These are phyloP conservation scores for Autographa pulchrina DNA, from an alignment of 2,888 invertebrate species.

Conservation along the genomic window DNA sequence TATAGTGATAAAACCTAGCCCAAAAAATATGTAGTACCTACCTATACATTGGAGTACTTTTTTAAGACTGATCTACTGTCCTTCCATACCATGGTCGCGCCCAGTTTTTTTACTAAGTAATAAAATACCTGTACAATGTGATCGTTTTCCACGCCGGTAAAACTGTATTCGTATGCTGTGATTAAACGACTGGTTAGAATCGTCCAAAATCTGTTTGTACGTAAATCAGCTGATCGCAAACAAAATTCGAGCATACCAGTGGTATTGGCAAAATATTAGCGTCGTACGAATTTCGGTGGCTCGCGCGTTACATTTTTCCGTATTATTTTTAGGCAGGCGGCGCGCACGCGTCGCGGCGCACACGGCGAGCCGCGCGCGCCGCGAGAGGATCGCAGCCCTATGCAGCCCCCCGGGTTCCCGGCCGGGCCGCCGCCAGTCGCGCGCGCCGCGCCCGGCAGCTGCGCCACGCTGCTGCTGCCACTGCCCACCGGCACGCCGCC, in stretches of 20 bases:
- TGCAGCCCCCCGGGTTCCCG: slow-evolving; percentile 84
- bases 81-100: too few relatives aligned
- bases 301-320: slow-evolving; percentile 85
- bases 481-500: slow-evolving; percentile 81
- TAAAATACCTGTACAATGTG: too few relatives aligned
- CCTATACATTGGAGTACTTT: too few relatives aligned
- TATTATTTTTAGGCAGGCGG: slow-evolving; percentile 89
- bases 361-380: slow-evolving; percentile 85
- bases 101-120: too few relatives aligned
- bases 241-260: slow-evolving; percentile 49
- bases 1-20: too few relatives aligned
- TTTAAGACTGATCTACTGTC: too few relatives aligned
- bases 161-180: too few relatives aligned
- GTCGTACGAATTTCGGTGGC: slow-evolving; percentile 78
- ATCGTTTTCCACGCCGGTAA: too few relatives aligned
- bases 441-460: slow-evolving; percentile 79
- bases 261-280: slow-evolving; percentile 85
- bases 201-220: not conserved
- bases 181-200: too few relatives aligned
- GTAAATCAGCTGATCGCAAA: slow-evolving; percentile 66
- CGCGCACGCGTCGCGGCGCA: slow-evolving; percentile 78
- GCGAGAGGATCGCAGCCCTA: slow-evolving; percentile 83
- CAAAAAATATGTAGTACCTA: too few relatives aligned
- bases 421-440: slow-evolving; percentile 71
- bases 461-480: slow-evolving; percentile 73